phyloP scores from a whole-genome alignment of 1,140 invertebrate species.

The Orius insidiosus region DNA sequence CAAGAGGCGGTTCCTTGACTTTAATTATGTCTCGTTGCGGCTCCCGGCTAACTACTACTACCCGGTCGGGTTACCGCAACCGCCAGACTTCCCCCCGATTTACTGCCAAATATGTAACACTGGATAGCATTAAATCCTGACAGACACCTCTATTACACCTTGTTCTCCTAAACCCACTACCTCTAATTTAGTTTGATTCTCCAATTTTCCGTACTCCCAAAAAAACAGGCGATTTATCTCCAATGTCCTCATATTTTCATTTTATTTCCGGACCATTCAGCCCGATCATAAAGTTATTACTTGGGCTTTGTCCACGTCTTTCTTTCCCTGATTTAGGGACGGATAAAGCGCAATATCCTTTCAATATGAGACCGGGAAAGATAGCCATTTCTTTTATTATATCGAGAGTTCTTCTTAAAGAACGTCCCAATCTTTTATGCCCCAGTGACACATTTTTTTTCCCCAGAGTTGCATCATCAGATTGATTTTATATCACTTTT shows the following conservation, averaged over 20 bases:
- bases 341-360: too few species aligned
- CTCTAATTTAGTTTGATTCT: neutral
- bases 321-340: too few species aligned
- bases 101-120: slow-evolving; percentile 11
- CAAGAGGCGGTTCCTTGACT: slow-evolving; percentile 6
- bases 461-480: too few species aligned
- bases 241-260: slow-evolving; percentile 4
- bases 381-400: too few species aligned
- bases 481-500: too few species aligned
- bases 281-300: slow-evolving; percentile 7
- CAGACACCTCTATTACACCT: slow-evolving; percentile 3
- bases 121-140: slow-evolving; percentile 4
- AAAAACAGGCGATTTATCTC: neutral
- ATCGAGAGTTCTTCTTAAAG: too few species aligned
- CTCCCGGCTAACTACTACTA: slow-evolving; percentile 9
- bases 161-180: neutral
- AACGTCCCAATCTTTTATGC: too few species aligned
- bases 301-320: neutral
- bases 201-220: neutral
- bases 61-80: slow-evolving; percentile 4
- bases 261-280: slow-evolving; percentile 8
- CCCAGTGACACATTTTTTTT: too few species aligned
- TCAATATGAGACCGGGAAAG: too few species aligned
- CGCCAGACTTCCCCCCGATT: slow-evolving; percentile 4
- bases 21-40: slow-evolving; percentile 12